A percentile compares a stretch with the other conserved stretches of the same genome.
These are phyloP conservation scores for Calameuta idolon DNA, from an alignment of 2,888 invertebrate species.

Conservation along the genomic window DNA sequence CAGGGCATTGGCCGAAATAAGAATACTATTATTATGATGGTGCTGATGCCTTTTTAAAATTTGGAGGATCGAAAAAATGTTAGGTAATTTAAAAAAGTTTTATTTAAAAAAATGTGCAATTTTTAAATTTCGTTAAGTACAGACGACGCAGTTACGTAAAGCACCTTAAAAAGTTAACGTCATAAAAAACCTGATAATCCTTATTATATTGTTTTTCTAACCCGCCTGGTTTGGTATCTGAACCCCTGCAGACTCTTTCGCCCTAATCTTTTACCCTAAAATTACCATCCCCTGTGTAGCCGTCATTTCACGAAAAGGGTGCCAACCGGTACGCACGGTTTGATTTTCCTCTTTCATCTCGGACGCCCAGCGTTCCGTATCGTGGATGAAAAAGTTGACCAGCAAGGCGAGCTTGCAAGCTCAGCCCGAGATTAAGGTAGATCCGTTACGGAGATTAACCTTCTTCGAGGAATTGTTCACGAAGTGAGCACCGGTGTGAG, in stretches of 20 bases:
- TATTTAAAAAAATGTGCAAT: not conserved
- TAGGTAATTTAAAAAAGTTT: no score
- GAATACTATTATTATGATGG: no score
- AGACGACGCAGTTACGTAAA: not conserved
- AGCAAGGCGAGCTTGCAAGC: not conserved
- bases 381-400: not conserved
- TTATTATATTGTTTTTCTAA: slow-evolving; percentile 35
- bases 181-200: slow-evolving; percentile 53
- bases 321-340: not conserved
- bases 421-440: not conserved
- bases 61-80: not conserved
- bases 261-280: not conserved
- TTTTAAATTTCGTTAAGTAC: not conserved
- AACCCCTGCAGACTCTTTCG: not conserved
- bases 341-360: not conserved
- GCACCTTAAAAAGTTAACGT: slow-evolving; percentile 40
- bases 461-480: not conserved
- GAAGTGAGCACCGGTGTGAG: not conserved
- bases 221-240: slow-evolving; percentile 25
- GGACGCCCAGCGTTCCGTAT: not conserved
- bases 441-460: not conserved
- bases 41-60: not conserved
- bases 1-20: no score
- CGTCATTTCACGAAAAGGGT: not conserved
- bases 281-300: not conserved